Evolutionary conservation across 1,140 invertebrate genomes (phyloP).

Genomic region (Drosophila ananassae): DNA sequence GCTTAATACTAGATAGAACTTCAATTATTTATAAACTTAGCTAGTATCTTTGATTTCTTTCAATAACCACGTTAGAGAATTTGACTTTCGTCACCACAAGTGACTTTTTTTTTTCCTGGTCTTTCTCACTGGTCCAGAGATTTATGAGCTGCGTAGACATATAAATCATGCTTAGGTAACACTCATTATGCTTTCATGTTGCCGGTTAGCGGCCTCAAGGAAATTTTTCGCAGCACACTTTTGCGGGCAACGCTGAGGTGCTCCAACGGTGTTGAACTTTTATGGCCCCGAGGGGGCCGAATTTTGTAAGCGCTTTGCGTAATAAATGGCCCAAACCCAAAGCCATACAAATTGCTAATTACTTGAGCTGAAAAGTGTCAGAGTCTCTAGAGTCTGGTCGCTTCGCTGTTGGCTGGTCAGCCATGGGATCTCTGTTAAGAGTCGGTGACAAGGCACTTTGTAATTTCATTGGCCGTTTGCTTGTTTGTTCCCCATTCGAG

Average conservation of each 20-base stretch:
- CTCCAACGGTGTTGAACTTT: slow-evolving; percentile 37
- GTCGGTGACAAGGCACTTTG: slow-evolving; percentile 60
- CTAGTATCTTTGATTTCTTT: neutral
- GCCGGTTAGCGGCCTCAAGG: slow-evolving; percentile 23
- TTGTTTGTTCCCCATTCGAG: slow-evolving; percentile 7
- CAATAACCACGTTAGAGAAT: slow-evolving; percentile 9
- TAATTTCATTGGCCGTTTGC: slow-evolving; percentile 62
- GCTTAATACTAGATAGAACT: neutral
- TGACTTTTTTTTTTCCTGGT: neutral
- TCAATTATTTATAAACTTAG: neutral
- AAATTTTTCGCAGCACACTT: slow-evolving; percentile 43
- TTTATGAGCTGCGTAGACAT: slow-evolving; percentile 60
- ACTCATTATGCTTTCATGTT: slow-evolving; percentile 70
- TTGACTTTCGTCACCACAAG: neutral
- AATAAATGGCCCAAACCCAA: slow-evolving; percentile 57
- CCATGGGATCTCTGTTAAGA: slow-evolving; percentile 10
- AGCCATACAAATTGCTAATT: slow-evolving; percentile 78
- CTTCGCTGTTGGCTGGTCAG: slow-evolving; percentile 2
- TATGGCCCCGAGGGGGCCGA: slow-evolving; percentile 35
- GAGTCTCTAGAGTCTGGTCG: slow-evolving; percentile 15
- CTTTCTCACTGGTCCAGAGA: slow-evolving; percentile 40
- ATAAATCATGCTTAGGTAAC: slow-evolving; percentile 79
- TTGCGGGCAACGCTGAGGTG: slow-evolving; percentile 36
- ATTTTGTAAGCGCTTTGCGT: slow-evolving; percentile 48
- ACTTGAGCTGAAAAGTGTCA: slow-evolving; percentile 51